A percentile compares a stretch with the other conserved stretches of the same genome.
These are phyloP conservation scores for Enhydra lutris DNA, from an alignment of 2,113 vertebrate genomes.

Conservation along the genomic window DNA sequence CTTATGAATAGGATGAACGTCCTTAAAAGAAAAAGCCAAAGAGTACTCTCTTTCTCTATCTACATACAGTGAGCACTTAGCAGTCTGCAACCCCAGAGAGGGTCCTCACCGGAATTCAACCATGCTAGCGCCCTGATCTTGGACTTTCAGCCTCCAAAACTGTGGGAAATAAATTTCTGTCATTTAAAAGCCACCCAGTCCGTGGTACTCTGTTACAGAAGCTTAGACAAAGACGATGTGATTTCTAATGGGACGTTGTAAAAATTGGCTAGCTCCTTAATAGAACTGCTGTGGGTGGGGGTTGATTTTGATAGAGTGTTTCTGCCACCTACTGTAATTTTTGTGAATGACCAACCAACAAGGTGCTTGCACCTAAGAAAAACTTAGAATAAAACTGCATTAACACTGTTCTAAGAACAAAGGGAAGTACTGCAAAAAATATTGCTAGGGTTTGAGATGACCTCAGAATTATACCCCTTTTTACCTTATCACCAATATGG, in stretches of 20 bases:
- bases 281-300: not conserved
- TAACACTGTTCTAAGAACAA: not conserved
- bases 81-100: not conserved
- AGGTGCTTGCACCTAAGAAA: not conserved
- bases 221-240: not conserved
- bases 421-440: not conserved
- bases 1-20: not conserved
- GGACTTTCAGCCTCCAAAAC: not conserved
- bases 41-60: not conserved
- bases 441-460: not conserved
- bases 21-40: not conserved
- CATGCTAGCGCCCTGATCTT: not conserved
- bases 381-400: not conserved
- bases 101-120: not conserved
- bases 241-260: not conserved
- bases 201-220: not conserved
- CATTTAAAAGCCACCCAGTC: not conserved
- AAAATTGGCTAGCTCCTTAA: not conserved
- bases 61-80: not conserved
- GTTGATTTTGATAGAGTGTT: slow-evolving; percentile 2
- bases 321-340: slow-evolving; percentile 59
- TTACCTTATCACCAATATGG: not conserved
- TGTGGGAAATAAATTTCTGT: not conserved
- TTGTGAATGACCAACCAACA: not conserved
- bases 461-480: not conserved